Evolutionary conservation across 2,888 invertebrate genomes (phyloP), one percentile per base, ranked within the genome.

Genomic region (Strigamia maritima): DNA sequence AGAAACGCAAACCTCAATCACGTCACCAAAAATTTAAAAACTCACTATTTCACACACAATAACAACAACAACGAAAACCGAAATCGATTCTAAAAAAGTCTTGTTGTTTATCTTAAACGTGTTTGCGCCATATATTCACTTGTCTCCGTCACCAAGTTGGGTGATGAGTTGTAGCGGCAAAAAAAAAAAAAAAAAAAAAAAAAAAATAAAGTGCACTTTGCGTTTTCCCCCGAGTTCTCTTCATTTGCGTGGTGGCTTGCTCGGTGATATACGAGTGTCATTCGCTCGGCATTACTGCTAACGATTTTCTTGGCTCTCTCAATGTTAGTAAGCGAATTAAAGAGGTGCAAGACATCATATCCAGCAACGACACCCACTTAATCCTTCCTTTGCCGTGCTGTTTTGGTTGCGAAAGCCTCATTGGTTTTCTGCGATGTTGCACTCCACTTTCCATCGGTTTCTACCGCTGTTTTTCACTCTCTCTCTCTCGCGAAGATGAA

Each of bases 161-260:
- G 49, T 49, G 49, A 49, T 49, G 49, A 49, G 49, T 49, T 49
- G 49, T 49, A 16, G 49, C 49, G 7, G 35, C 2, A 35, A 35
- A 35, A 35, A 35, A 35, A 6, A 8, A 2, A 31, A 31, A 2
- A 35, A 35, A 35, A 35, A 35, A 35, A 35, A 10, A 35, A 31
- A 7, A 31, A 35, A 35, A 49, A 49, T 14, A 49, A 6, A 49
- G 49, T 49, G 49, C 49, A 19, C 49, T 49, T 49, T 49, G 49
- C 49, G 49, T 49, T 49, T 49, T 49, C 49, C 49, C 49, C 49
- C 49, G 49, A 49, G 49, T 49, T 49, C 49, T 49, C 49, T 49
- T 49, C 49, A 49, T 49, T 49, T 49, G 49, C 49, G 49, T 49
- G 49, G 49, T 19, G 49, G 49, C 49, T 49, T 49, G 2, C 49